Evolutionary conservation across 2,888 invertebrate genomes (phyloP), one percentile per base, ranked within the genome.

Genomic region (Epirrhoe alternata): DNA sequence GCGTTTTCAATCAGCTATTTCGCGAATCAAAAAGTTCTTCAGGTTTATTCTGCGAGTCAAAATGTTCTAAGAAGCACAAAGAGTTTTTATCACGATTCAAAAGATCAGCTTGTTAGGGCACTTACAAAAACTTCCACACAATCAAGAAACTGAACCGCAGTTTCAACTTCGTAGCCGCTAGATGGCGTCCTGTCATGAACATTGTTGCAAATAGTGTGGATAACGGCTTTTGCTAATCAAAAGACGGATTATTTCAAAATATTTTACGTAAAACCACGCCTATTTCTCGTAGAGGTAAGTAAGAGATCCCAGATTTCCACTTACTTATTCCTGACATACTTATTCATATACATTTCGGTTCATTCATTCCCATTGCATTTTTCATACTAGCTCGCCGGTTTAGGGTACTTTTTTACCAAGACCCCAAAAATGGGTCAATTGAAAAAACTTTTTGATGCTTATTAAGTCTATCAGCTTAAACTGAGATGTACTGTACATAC

Each of bases 161-260:
- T 64, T 69, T 52, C 58, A 69, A 71, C 64, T 71, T 62, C 56
- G 31, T 51, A 66, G 67, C 57, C 62, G 67, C 72, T 69, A 69
- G 73, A 61, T 69, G 71, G 69, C 70, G 64, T 64, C 59, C 42
- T 50, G 54, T 55, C 62, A 53, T 31, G 59, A 69, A 70, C 67
- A 72, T 71, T 73, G 69, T 71, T 71, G 56, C 10, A 5, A 31
- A 24, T 6, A 56, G 67, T 16, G 55, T 6, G 42, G 47, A 6
- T 10, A 6, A 4, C 12, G 3, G 10, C 6, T n/a, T 14, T 54
- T 5, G 10, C 49, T 59, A 54, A 53, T 38, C 38, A 42, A 42
- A 42, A 42, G 38, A 12, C 38, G 38, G 38, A 12, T 42, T 42
- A 8, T 12, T 4, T 4, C 12, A 4, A 12, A 42, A 42, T 3